phyloP scores from a whole-genome alignment of 1,140 invertebrate species.

The Mizuhopecten yessoensis region DNA sequence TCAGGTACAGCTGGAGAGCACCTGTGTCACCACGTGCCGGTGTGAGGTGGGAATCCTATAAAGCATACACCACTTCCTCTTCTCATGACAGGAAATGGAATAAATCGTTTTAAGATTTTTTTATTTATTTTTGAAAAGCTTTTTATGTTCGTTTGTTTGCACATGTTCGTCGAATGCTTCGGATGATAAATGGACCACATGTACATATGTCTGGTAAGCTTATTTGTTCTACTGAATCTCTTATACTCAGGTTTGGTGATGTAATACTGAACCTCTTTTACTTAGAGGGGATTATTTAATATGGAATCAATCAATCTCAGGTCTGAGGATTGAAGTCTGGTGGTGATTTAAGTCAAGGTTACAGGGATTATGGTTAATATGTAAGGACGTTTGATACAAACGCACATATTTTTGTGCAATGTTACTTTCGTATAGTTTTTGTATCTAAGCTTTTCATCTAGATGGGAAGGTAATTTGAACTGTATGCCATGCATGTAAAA shows the following conservation, averaged over 20 bases:
- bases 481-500: neutral
- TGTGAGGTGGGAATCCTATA: neutral
- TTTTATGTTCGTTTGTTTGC: neutral
- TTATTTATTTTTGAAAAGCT: neutral
- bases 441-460: neutral
- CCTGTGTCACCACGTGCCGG: neutral
- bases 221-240: neutral
- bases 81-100: slow-evolving; percentile 33
- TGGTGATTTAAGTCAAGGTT: too few relatives aligned
- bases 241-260: neutral
- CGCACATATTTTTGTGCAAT: too few relatives aligned
- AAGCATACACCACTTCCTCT: neutral
- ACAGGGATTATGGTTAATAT: too few relatives aligned
- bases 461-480: neutral
- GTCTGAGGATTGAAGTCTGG: too few relatives aligned
- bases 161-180: neutral
- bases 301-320: too few relatives aligned
- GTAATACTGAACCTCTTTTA: neutral
- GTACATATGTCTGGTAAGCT: neutral
- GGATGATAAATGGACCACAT: neutral
- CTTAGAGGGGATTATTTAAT: too few relatives aligned
- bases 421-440: too few relatives aligned
- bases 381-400: too few relatives aligned
- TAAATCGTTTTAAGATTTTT: slow-evolving; percentile 33
- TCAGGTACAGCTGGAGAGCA: neutral